Evolutionary conservation across 2,113 vertebrate species (phyloP).

Genomic region (Labeo rohita): DNA sequence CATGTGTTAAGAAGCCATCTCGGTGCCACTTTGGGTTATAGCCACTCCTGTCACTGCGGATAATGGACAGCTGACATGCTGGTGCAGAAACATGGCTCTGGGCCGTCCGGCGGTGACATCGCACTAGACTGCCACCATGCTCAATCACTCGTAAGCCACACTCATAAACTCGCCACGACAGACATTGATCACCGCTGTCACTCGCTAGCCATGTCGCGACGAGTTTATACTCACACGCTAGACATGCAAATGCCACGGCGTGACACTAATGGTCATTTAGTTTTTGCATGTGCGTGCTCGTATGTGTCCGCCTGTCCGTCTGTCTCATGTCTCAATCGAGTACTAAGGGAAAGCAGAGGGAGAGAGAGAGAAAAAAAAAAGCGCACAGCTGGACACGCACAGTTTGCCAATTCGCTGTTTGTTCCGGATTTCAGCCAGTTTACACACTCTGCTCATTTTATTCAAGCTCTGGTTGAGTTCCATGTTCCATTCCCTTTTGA

Average conservation of each 20-base stretch:
- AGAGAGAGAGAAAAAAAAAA: not conserved
- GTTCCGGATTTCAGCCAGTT: slow-evolving; percentile 44
- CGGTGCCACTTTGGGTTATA: slow-evolving; percentile 42
- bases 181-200: slow-evolving; percentile 49
- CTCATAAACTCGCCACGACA: slow-evolving; percentile 35
- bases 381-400: not conserved
- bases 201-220: slow-evolving; percentile 18
- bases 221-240: slow-evolving; percentile 21
- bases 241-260: slow-evolving; percentile 32
- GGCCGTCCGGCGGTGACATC: slow-evolving; percentile 25
- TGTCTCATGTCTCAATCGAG: not conserved
- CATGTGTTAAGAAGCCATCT: slow-evolving; percentile 37
- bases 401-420: slow-evolving; percentile 46
- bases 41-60: slow-evolving; percentile 16
- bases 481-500: slow-evolving; percentile 65
- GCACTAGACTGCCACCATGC: slow-evolving; percentile 24
- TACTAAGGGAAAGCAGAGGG: not conserved
- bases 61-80: slow-evolving; percentile 44
- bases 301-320: slow-evolving; percentile 12
- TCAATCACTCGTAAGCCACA: slow-evolving; percentile 16
- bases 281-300: slow-evolving; percentile 10
- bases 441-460: slow-evolving; percentile 35
- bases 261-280: slow-evolving; percentile 12
- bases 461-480: slow-evolving; percentile 46
- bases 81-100: slow-evolving; percentile 22